Evolutionary conservation across 2,797 vertebrate genomes (phyloP).

Genomic region (Thalassophryne amazonica): DNA sequence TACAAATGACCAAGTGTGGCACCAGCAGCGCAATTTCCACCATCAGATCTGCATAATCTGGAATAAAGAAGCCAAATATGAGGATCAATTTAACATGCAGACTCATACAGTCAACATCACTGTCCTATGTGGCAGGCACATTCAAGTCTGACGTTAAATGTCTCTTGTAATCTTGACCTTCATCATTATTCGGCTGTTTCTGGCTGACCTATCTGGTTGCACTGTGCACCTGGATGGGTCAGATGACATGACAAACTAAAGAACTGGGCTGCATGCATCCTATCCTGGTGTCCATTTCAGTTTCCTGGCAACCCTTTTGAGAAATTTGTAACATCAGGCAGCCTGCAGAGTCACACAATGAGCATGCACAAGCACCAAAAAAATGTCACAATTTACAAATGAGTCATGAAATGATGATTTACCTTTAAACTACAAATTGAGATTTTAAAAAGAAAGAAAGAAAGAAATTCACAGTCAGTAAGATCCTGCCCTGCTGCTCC

Average conservation of each 20-base stretch:
- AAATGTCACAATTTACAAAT: too few relatives aligned
- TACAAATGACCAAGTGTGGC: too few relatives aligned
- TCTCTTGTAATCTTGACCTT: not conserved
- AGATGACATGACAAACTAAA: conserved; percentile 37
- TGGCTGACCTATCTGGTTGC: conserved; percentile 38
- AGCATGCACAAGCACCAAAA: not conserved
- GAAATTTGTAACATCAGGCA: conserved; percentile 50
- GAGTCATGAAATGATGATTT: too few relatives aligned
- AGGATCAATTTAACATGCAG: not conserved
- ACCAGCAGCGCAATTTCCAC: too few relatives aligned
- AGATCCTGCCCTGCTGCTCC: not conserved
- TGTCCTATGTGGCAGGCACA: not conserved
- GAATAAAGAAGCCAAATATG: not conserved
- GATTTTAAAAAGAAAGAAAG: too few relatives aligned
- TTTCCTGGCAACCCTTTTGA: conserved; percentile 67
- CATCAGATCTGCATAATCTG: too few relatives aligned
- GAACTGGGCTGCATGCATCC: conserved; percentile 8
- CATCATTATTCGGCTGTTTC: conserved; percentile 23
- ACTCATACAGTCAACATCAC: not conserved
- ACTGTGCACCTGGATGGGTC: conserved; percentile 35
- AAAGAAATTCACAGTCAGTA: not conserved
- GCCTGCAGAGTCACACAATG: not conserved
- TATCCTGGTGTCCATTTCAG: conserved; percentile 53
- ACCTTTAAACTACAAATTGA: too few relatives aligned
- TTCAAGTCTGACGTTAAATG: too few relatives aligned